These are phyloP conservation scores for Acronicta psi DNA, from an alignment of 2,888 invertebrate genomes.

Conservation along the genomic window DNA sequence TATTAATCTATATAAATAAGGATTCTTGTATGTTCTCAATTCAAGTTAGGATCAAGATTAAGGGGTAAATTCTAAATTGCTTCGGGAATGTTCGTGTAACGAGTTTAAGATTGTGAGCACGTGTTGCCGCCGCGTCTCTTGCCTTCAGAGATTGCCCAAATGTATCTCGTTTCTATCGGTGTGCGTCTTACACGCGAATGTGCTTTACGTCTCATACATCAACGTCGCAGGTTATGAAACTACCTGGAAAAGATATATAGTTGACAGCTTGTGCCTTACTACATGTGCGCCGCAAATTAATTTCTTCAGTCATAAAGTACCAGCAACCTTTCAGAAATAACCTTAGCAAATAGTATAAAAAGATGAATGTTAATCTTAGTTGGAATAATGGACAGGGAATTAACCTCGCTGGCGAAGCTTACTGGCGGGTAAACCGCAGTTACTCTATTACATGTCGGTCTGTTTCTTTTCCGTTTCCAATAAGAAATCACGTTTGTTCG, in stretches of 20 bases:
- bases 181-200: conserved; percentile 59
- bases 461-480: conserved; percentile 74
- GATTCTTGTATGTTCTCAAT: conserved; percentile 62
- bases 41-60: conserved; percentile 73
- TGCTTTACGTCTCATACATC: conserved; percentile 75
- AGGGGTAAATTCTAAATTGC: conserved; percentile 81
- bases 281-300: conserved; percentile 51
- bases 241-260: conserved; percentile 75
- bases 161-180: conserved; percentile 68
- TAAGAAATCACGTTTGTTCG: conserved; percentile 85
- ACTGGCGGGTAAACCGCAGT: conserved; percentile 68
- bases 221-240: conserved; percentile 81
- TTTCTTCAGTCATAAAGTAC: conserved; percentile 45
- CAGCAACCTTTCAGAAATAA: conserved; percentile 32
- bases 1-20: conserved; percentile 70
- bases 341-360: conserved; percentile 53
- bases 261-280: conserved; percentile 69
- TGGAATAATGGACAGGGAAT: conserved; percentile 69
- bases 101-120: conserved; percentile 84
- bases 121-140: conserved; percentile 73
- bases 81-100: conserved; percentile 76
- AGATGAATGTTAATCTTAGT: conserved; percentile 68
- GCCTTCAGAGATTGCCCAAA: conserved; percentile 74
- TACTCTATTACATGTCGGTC: conserved; percentile 73
- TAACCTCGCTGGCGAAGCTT: conserved; percentile 62